These are phyloP conservation scores for Pteromalus puparum DNA, from an alignment of 1,140 invertebrate species.

Conservation along the genomic window DNA sequence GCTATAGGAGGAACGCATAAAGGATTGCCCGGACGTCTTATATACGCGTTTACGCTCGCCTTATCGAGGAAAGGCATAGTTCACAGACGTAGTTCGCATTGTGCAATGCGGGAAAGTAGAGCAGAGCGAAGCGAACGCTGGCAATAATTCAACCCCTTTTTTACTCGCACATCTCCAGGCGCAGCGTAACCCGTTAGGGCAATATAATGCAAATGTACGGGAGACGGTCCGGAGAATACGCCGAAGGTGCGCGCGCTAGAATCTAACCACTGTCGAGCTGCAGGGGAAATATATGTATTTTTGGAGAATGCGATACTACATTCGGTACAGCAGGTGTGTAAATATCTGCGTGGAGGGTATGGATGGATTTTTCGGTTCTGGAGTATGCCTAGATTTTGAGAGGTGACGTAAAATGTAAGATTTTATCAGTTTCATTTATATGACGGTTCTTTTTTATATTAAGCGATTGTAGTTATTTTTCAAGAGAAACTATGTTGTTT, in stretches of 20 bases:
- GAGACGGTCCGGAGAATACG: not conserved
- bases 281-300: not conserved
- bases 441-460: too few relatives aligned
- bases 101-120: not conserved
- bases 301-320: not conserved
- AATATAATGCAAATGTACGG: conserved; percentile 5
- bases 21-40: conserved; percentile 1
- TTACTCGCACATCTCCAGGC: not conserved
- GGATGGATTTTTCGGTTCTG: too few relatives aligned
- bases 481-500: too few relatives aligned
- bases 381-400: too few relatives aligned
- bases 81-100: conserved; percentile 9
- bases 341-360: too few relatives aligned
- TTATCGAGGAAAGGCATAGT: conserved; percentile 15
- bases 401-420: too few relatives aligned
- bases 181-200: not conserved
- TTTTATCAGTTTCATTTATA: too few relatives aligned
- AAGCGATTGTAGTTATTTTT: too few relatives aligned
- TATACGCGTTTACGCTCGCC: not conserved
- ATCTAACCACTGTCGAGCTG: too few relatives aligned
- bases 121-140: not conserved
- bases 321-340: not conserved
- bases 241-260: not conserved
- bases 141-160: conserved; percentile 10
- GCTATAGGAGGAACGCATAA: not conserved